Conservation (phyloP, 2,113 vertebrate genomes). For the Dicrurus megarhynchus region DNA sequence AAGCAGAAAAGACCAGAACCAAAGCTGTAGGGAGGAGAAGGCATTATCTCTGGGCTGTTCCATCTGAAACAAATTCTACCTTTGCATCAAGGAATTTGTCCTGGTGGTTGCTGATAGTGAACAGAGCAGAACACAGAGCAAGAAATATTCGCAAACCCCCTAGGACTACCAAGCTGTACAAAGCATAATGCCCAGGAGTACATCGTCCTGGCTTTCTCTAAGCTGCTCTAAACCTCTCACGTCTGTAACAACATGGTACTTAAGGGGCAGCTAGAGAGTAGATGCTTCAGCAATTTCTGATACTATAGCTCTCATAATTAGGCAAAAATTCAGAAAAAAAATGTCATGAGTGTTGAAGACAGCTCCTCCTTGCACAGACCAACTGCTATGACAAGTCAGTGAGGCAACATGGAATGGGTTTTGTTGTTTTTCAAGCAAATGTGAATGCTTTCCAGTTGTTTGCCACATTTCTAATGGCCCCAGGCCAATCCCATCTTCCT, state of each 20-base stretch:
- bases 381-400: neutral
- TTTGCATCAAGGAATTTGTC: neutral
- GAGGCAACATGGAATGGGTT: rapidly evolving
- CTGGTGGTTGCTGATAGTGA: neutral
- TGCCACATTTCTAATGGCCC: neutral
- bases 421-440: neutral
- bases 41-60: neutral
- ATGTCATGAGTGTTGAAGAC: neutral
- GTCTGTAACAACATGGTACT: neutral
- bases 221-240: neutral
- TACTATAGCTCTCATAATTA: neutral
- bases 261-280: neutral
- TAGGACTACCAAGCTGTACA: neutral
- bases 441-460: neutral
- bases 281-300: neutral
- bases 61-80: neutral
- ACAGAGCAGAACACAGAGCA: neutral
- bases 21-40: neutral
- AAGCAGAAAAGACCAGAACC: neutral
- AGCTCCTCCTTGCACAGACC: neutral
- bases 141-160: neutral
- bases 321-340: neutral
- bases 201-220: neutral
- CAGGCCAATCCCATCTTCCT: neutral
- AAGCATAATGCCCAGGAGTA: neutral